phyloP scores from a whole-genome alignment of 2,888 invertebrate species.

The Hydraecia micacea region DNA sequence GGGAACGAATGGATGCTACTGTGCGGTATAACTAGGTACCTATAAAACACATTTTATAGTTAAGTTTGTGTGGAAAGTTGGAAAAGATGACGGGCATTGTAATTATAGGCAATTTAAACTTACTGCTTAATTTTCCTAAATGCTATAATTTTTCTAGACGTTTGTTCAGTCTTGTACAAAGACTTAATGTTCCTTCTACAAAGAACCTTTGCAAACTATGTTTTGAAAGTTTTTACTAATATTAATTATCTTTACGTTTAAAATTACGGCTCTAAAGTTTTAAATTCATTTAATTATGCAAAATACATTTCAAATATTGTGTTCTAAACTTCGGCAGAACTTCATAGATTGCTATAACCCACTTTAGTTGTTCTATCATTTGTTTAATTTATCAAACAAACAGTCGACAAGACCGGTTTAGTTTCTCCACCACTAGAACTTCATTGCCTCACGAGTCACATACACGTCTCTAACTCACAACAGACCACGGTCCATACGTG shows the following conservation, averaged over 20 bases:
- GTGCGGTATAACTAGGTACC: conserved; percentile 26
- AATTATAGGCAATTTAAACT: neutral
- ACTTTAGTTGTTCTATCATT: conserved; percentile 36
- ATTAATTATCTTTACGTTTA: neutral
- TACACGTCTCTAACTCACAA: conserved; percentile 38
- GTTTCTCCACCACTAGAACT: conserved; percentile 4
- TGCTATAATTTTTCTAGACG: neutral
- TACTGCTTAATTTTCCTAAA: too few species aligned
- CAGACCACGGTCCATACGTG: conserved; percentile 54
- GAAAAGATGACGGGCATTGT: neutral
- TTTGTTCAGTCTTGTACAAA: neutral
- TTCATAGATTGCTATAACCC: conserved; percentile 27
- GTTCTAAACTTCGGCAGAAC: conserved; percentile 1
- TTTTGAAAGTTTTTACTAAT: neutral
- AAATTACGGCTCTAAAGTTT: neutral
- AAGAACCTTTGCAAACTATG: neutral
- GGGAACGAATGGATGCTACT: conserved; percentile 32
- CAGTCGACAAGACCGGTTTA: conserved; percentile 2
- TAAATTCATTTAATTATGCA: neutral
- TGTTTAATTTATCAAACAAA: conserved; percentile 33
- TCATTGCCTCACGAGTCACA: conserved; percentile 40
- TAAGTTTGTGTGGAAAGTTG: neutral
- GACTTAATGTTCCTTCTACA: neutral
- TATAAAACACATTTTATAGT: neutral
- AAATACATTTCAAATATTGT: neutral